These are phyloP conservation scores for Luscinia luscinia DNA, from an alignment of 2,797 vertebrate species.

Conservation along the genomic window DNA sequence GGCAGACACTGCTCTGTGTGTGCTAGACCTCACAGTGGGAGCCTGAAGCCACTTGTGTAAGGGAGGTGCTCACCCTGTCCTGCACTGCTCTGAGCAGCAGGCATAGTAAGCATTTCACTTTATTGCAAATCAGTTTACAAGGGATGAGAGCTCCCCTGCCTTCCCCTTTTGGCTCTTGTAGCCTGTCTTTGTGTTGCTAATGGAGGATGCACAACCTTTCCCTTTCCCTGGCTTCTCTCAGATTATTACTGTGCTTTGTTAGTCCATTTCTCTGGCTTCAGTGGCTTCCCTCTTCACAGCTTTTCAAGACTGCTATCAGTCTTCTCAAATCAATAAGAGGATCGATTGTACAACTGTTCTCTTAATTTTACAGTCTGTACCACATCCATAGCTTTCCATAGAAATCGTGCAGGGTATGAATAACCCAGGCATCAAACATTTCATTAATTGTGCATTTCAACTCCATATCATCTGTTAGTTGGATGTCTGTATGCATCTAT, in stretches of 20 bases:
- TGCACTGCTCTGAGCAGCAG: not conserved
- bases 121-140: not conserved
- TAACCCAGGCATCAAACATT: not conserved
- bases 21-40: not conserved
- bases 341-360: constrained; percentile 23
- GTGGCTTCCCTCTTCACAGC: not conserved
- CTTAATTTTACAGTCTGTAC: constrained; percentile 33
- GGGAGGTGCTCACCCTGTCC: not conserved
- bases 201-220: not conserved
- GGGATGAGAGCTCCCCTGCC: not conserved
- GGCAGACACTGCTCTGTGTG: not conserved
- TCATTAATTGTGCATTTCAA: not conserved
- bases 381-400: not conserved
- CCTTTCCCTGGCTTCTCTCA: not conserved
- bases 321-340: constrained; percentile 25
- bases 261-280: not conserved
- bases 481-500: not conserved
- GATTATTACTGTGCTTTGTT: not conserved
- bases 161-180: not conserved
- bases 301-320: constrained; percentile 7
- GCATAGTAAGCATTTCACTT: not conserved
- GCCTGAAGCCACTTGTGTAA: not conserved
- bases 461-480: not conserved
- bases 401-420: not conserved
- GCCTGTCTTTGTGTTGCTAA: not conserved